Evolutionary conservation across 2,888 invertebrate genomes (phyloP), one percentile per base, ranked within the genome.

Genomic region (Zonitis immaculata): DNA sequence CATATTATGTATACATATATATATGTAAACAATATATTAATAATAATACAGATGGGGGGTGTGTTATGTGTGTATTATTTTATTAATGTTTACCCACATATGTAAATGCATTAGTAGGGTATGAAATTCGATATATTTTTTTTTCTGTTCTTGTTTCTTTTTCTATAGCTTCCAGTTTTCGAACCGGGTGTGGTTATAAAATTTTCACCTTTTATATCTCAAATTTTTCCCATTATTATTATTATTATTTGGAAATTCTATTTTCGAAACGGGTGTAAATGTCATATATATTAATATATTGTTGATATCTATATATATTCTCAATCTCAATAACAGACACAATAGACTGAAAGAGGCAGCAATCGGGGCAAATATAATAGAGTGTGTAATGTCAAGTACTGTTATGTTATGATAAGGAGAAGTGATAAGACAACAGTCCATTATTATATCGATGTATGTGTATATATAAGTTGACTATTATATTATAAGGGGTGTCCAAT

Each of bases 31-130:
- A n/a, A n/a, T n/a, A n/a, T n/a, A n/a, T n/a, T n/a, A n/a, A n/a
- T n/a, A n/a, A n/a, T n/a, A n/a, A n/a, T n/a, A n/a, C n/a, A n/a
- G n/a, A n/a, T n/a, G n/a, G n/a, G n/a, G n/a, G n/a, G n/a, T n/a
- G n/a, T n/a, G n/a, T n/a, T n/a, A n/a, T n/a, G n/a, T n/a, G n/a
- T n/a, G n/a, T n/a, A n/a, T n/a, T n/a, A n/a, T n/a, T n/a, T n/a
- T n/a, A n/a, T 27, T 20, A 45, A 48, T 63, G 62, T 65, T 68
- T 66, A 60, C n/a, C 59, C 57, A 57, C 56, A 56, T 69, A 67
- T 69, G 68, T 68, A 67, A 70, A 70, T 68, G 67, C 68, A 70
- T 70, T 70, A 35, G 54, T 58, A 67, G 69, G 69, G 68, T 66
- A 67, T 66, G 69, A 66, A 63, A 63, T 54, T 51, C 25, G 59